Base-by-base conservation (phyloP, 2,888 invertebrate genomes). In the Nineta flava region DNA sequence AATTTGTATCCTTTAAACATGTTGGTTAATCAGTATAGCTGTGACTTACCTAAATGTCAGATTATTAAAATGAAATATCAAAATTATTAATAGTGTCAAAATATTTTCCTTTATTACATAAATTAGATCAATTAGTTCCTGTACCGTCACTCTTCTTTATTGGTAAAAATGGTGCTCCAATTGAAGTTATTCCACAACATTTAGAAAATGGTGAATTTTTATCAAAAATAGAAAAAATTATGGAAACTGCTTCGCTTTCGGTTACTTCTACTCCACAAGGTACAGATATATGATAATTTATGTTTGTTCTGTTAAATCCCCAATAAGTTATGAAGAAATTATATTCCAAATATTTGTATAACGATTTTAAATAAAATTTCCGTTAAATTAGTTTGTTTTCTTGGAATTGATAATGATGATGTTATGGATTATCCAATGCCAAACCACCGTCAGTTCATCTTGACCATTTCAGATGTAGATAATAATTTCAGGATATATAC, bases 131-230 rank as follows among this genome's bases (percentile, higher is more conserved):
- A 65, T 70, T 83, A 56, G 83, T 81, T 12, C 80, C 82, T 0
- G 75, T 84, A 6, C 92, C 93, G 1, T 88, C 88, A 0, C 66
- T 87, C 48, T 93, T 86, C 69, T 91, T 92, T 61, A 92, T 94
- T 62, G 88, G 87, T 0, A 73, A 79, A 49, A 79, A 80, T 60
- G 93, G 93, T 1, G 73, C 76, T 1, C 87, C 92, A 0, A 60
- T 93, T 48, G 88, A 91, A 63, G 79, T 92, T 48, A 76, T 88
- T 12, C 79, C 76, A 4, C 80, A 79, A 60, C 71, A 66, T 57
- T 69, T 78, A 2, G 70, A 75, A 19, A 65, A 74, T n/a, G 63
- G 72, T 1, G 79, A 80, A 54, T 69, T 92, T 48, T 67, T 73
- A 0, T 60, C 64, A 3, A 81, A 82, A 65, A 79, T 91, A 52